Base-by-base conservation (phyloP, 2,113 vertebrate genomes). In the Balaenoptera acutorostrata region DNA sequence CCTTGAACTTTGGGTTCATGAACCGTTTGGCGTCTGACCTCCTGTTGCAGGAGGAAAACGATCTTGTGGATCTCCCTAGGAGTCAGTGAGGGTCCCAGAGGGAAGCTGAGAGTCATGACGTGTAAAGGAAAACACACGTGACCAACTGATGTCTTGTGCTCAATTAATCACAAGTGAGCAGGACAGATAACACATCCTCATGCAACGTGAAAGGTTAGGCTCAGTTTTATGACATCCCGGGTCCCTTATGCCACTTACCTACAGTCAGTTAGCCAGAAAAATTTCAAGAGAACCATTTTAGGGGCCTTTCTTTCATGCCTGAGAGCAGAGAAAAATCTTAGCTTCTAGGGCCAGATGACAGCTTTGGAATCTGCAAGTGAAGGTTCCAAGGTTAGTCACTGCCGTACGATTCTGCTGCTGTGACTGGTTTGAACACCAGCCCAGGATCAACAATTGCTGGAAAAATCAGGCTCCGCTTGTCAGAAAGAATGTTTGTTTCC, bases 291-390 rank as follows among this genome's bases (percentile, higher is more conserved):
- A 90, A 74, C 90, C 29, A 57, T 52, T 85, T 77, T 61, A 57
- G 64, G 69, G 13, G 92, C 14, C 87, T 96, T 80, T 83, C 44
- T 74, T 57, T 78, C 63, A 46, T 25, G 20, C 49, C 66, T 92
- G 41, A 75, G 44, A 75, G 18, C 29, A 81, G 31, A 90, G 93
- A 52, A 91, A 69, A 64, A 75, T 66, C 68, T 63, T 63, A 44
- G 59, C 29, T 31, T 90, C 84, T 72, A n/a, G 61, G 8, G 55
- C 55, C 93, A 96, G 95, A 90, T 11, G 64, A 94, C 83, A 88
- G 92, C 96, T 98, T 97, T 88, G 87, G 95, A 92, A 77, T 98
- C 25, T 96, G 96, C 86, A 91, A 94, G 90, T 96, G 90, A 96
- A 86, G 93, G 46, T 84, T 98, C 96, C 96, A 97, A 95, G 75